Evolutionary conservation across 53 echinoderm and acorn worm genomes (phyloP).

Genomic region (Paelopatides confundens): DNA sequence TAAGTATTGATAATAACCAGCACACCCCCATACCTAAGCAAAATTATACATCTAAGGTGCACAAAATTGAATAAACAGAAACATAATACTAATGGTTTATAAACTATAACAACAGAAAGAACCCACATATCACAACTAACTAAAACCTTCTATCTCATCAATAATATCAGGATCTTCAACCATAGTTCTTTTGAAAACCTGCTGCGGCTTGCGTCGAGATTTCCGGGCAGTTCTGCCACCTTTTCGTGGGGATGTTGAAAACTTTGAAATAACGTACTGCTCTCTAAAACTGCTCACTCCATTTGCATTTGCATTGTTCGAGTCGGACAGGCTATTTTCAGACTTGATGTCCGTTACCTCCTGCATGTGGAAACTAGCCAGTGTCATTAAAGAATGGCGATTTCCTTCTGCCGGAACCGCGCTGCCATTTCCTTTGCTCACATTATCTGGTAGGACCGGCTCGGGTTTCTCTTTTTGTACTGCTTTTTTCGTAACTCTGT

Average conservation of each 20-base stretch:
- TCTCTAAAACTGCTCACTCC: no score
- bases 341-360: background rate
- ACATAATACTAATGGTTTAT: no score
- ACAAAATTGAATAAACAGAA: no score
- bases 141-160: slow-evolving; percentile 32
- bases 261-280: background rate
- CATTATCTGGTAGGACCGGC: background rate
- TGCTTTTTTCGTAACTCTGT: no score
- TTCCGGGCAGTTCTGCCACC: background rate
- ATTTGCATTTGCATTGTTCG: background rate
- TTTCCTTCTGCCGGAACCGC: background rate
- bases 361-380: no score
- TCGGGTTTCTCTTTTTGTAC: background rate
- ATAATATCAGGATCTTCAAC: background rate
- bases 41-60: no score
- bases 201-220: slow-evolving; percentile 29
- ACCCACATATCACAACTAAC: background rate
- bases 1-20: no score
- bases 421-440: background rate
- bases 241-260: background rate
- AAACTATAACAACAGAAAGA: no score
- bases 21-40: no score
- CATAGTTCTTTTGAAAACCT: slow-evolving; percentile 25
- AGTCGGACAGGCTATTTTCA: background rate
- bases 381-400: background rate